phyloP scores from a whole-genome alignment of 2,888 invertebrate genomes.

The Yponomeuta evonymella region DNA sequence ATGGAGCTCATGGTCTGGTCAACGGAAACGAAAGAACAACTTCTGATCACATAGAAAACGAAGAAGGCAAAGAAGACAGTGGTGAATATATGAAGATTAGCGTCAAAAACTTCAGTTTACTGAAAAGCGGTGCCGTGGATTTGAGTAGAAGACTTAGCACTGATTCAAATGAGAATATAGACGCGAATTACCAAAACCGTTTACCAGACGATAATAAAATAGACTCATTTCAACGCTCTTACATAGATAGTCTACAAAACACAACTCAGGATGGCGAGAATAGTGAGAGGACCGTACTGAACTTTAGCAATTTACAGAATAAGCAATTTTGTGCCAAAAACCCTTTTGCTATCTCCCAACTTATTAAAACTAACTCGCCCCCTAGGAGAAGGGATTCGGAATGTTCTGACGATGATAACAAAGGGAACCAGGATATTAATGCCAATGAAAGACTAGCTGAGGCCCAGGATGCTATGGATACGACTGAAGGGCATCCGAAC shows the following conservation, averaged over 20 bases:
- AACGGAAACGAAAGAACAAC: constrained; percentile 62
- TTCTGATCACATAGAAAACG: constrained; percentile 44
- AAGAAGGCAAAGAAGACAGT: constrained; percentile 41
- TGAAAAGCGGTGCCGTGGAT: constrained; percentile 69
- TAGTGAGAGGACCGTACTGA: constrained; percentile 60
- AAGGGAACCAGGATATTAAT: constrained; percentile 53
- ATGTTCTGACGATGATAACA: constrained; percentile 61
- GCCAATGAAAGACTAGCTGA: constrained; percentile 63
- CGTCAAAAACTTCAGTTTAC: constrained; percentile 67
- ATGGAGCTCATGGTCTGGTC: constrained; percentile 45
- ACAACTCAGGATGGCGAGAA: constrained; percentile 48
- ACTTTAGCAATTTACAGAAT: constrained; percentile 69
- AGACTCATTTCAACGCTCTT: constrained; percentile 68
- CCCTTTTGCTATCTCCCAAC: constrained; percentile 73
- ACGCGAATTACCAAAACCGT: constrained; percentile 65
- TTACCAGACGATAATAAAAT: constrained; percentile 62
- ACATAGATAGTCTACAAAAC: constrained; percentile 70
- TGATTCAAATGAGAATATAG: constrained; percentile 72
- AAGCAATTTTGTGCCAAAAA: constrained; percentile 75
- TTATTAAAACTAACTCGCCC: constrained; percentile 72
- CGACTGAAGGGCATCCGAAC: constrained; percentile 50
- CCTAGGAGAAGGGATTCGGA: constrained; percentile 72
- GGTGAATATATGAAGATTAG: constrained; percentile 59
- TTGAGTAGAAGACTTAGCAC: constrained; percentile 68
- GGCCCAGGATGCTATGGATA: constrained; percentile 51